Conservation (phyloP, 2,113 vertebrate genomes). For the human region DNA sequence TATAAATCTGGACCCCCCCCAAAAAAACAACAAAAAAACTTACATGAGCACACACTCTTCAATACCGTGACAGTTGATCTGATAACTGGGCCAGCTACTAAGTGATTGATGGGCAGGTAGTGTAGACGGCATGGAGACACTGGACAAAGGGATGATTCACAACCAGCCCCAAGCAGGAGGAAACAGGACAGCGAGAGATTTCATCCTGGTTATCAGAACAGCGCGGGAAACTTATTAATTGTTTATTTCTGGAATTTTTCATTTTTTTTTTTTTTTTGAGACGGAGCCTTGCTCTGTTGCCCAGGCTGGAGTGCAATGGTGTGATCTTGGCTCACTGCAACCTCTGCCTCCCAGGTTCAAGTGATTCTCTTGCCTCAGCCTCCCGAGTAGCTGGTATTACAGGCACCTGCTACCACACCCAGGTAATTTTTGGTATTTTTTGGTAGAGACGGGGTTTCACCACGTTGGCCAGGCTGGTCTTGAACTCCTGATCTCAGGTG, state of each 20-base stretch:
- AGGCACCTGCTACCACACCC: too few species aligned
- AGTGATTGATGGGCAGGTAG: neutral
- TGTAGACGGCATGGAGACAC: neutral
- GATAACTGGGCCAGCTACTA: neutral
- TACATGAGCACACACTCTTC: neutral
- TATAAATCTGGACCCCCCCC: constrained; percentile 8
- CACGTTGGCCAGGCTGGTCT: too few species aligned
- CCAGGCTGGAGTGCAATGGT: too few species aligned
- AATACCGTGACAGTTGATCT: neutral
- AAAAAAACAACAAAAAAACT: neutral
- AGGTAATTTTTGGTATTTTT: too few species aligned
- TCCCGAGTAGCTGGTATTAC: too few species aligned
- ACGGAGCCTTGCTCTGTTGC: too few species aligned
- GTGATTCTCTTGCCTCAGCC: too few species aligned
- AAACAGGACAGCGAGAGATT: neutral
- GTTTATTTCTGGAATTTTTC: neutral
- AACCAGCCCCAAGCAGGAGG: neutral
- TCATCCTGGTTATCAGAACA: neutral
- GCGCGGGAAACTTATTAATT: neutral
- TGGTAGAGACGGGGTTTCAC: too few species aligned
- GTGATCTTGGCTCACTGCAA: too few species aligned
- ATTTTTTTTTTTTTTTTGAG: too few species aligned
- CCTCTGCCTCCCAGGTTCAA: too few species aligned
- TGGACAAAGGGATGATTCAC: neutral
- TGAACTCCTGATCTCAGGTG: too few species aligned